Percentiles rank a stretch among this genome's conserved stretches.
phyloP scores from a whole-genome alignment of 92 coral and sea anemone genomes.

The Phenganax stokvisi region DNA sequence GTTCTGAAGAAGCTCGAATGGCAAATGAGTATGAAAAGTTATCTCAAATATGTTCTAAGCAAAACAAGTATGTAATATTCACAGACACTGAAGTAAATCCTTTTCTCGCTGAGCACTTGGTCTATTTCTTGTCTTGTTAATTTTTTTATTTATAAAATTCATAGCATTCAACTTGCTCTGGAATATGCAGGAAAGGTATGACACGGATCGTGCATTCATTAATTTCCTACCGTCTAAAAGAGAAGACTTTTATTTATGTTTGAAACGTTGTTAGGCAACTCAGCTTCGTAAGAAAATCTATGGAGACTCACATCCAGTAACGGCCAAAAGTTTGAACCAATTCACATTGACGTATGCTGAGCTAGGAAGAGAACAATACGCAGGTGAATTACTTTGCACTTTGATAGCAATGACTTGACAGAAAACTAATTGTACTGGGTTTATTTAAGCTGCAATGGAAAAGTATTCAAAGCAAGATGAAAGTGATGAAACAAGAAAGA shows the following conservation, averaged over 20 bases:
- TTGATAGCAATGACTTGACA: background rate
- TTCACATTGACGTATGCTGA: constrained; percentile 96
- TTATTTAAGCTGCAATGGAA: constrained; percentile 54
- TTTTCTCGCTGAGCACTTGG: background rate
- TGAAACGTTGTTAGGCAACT: constrained; percentile 61
- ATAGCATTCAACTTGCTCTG: constrained; percentile 81
- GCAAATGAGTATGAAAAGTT: constrained; percentile 95
- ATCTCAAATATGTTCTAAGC: constrained; percentile 88
- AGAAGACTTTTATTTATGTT: background rate
- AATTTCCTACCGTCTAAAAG: background rate
- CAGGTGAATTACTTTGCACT: constrained; percentile 48
- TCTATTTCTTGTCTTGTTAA: constrained; percentile 4
- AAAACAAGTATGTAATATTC: constrained; percentile 69
- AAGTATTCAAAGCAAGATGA: constrained; percentile 40
- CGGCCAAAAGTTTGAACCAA: constrained; percentile 71
- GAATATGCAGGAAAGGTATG: constrained; percentile 96
- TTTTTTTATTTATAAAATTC: too few species aligned
- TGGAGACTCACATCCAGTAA: constrained; percentile 81
- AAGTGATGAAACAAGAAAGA: background rate
- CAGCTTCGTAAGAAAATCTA: constrained; percentile 76
- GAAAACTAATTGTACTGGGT: background rate
- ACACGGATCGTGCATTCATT: background rate
- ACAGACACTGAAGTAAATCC: background rate
- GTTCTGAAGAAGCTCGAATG: constrained; percentile 56
- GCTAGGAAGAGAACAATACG: constrained; percentile 91